Base-by-base conservation (phyloP, 2,797 vertebrate species). In the Luscinia megarhynchos region DNA sequence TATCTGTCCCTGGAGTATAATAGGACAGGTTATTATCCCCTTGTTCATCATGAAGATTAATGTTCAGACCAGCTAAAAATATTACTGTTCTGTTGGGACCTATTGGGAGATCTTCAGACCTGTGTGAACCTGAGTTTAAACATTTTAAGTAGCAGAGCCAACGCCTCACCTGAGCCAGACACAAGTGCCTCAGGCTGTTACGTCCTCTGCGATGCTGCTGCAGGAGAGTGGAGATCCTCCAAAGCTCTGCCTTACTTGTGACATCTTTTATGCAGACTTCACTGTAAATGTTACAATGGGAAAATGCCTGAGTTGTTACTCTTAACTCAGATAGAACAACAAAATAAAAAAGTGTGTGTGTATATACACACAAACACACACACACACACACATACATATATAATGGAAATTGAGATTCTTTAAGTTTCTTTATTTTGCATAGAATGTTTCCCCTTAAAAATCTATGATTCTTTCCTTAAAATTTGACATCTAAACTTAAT, bases 41-140 rank as follows among this genome's bases (percentile, higher is more conserved):
- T 84, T 93, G 87, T 96, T 95, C 87, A 0, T 95, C 90, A 86
- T 93, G 85, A 95, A 91, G 93, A 96, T 95, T 86, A 95, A 96
- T 93, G 93, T 91, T 84, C 85, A 94, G 85, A 88, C 66, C 76
- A 84, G 76, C 80, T 96, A 91, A 95, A 96, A 94, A 93, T 88
- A 93, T 70, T 96, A 90, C 89, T 84, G 83, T 81, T 90, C 90
- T 84, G 22, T 53, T 69, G 95, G 89, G 93, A 95, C 58, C 51
- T 55, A 69, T 68, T 1, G 0, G 58, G 46, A 91, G 80, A 53
- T 94, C 90, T 94, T 91, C 80, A 95, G 87, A 88, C 80, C 85
- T 86, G 29, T 81, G 48, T 90, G 91, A 96, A 94, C 59, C 77
- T 2, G 6, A 62, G 58, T 94, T 92, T 84, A 84, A 96, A 78